These are phyloP conservation scores for Dusona sp. DNA, from an alignment of 2,888 invertebrate genomes.

Conservation along the genomic window DNA sequence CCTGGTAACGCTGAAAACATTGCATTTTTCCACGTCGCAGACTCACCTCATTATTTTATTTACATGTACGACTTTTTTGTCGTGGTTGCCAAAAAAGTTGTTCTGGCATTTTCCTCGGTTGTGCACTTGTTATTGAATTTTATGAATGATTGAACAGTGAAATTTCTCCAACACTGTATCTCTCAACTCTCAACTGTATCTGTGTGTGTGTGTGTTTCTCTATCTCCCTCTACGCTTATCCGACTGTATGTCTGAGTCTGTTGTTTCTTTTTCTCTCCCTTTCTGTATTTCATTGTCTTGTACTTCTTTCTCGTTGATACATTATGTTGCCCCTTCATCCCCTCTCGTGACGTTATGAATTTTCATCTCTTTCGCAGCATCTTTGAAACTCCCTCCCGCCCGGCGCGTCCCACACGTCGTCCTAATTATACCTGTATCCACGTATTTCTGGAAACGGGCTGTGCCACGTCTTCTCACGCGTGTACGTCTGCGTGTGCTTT, in stretches of 20 bases:
- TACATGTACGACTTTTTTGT: background rate
- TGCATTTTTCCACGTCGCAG: background rate
- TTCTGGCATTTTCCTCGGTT: background rate
- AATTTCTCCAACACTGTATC: slow-evolving; percentile 25
- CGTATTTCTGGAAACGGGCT: slow-evolving; percentile 84
- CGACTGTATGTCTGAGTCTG: background rate
- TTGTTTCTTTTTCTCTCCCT: background rate
- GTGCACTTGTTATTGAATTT: slow-evolving; percentile 27
- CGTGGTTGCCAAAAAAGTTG: background rate
- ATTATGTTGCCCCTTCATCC: background rate
- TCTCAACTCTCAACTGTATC: too few relatives aligned
- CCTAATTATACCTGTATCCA: slow-evolving; percentile 83
- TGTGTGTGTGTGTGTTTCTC: too few relatives aligned
- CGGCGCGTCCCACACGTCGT: slow-evolving; percentile 75
- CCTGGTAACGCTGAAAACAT: background rate
- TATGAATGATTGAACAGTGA: slow-evolving; percentile 55
- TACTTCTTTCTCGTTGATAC: slow-evolving; percentile 34
- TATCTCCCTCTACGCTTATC: background rate
- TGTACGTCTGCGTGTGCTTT: slow-evolving; percentile 69
- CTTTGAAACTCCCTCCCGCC: slow-evolving; percentile 3
- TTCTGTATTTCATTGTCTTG: background rate
- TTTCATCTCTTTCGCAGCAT: slow-evolving; percentile 40
- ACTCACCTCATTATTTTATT: background rate
- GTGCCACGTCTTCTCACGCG: slow-evolving; percentile 73
- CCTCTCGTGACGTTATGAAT: background rate